Conservation (phyloP, 2,113 vertebrate species). For the Hystrix brachyura region DNA sequence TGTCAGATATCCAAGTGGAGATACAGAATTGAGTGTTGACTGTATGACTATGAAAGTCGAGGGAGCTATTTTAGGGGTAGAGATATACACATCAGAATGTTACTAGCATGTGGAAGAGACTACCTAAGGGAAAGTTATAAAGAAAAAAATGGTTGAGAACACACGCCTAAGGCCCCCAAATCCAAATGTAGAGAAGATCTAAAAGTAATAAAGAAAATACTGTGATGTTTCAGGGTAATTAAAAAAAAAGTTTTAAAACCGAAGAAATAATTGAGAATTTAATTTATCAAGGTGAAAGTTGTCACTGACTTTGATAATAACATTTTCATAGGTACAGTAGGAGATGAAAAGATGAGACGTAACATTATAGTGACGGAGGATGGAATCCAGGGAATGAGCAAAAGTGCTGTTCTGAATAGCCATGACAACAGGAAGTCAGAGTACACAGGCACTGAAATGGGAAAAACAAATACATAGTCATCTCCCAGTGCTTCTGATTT, state of each 20-base stretch:
- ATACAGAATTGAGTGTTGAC: background rate
- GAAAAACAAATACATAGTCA: background rate
- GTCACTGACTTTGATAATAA: background rate
- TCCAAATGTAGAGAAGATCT: background rate
- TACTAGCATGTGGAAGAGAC: background rate
- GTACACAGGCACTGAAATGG: background rate
- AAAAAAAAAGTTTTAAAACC: background rate
- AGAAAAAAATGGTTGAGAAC: background rate
- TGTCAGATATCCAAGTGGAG: background rate
- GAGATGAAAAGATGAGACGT: background rate
- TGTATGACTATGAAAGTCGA: background rate
- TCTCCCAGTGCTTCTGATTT: background rate
- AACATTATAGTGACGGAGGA: background rate
- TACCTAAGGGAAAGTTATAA: background rate
- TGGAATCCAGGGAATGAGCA: background rate
- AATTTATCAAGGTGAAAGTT: background rate
- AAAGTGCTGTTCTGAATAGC: background rate
- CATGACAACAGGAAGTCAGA: background rate
- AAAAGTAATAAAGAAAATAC: background rate
- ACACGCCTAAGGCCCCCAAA: background rate
- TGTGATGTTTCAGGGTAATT: background rate
- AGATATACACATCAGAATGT: background rate
- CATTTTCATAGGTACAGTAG: background rate
- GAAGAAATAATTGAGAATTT: background rate
- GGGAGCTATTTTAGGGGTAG: background rate